Conservation (phyloP, 2,113 vertebrate species). For the Egretta garzetta region DNA sequence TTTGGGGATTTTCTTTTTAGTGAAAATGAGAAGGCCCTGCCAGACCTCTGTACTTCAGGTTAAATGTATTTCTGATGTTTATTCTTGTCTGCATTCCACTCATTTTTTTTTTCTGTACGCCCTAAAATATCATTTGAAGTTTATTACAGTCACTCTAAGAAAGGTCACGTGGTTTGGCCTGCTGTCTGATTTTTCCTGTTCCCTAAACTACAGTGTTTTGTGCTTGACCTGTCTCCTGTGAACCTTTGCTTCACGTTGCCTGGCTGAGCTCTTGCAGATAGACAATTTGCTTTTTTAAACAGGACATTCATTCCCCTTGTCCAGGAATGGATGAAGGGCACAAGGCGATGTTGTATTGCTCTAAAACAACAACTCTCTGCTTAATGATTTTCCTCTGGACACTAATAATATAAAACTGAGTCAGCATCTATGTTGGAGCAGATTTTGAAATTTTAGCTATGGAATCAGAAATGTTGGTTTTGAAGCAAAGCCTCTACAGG, state of each 20-base stretch:
- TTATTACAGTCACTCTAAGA: background rate
- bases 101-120: slow-evolving; percentile 21
- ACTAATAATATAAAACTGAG: background rate
- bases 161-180: background rate
- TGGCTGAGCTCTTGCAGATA: background rate
- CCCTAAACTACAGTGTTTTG: background rate
- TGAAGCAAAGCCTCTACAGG: background rate
- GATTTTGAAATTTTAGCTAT: background rate
- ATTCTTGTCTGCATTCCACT: slow-evolving; percentile 54
- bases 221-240: background rate
- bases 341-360: background rate
- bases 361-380: background rate
- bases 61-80: slow-evolving; percentile 43
- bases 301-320: background rate
- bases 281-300: background rate
- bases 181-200: background rate
- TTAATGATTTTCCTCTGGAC: background rate
- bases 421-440: background rate
- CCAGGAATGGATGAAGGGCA: background rate
- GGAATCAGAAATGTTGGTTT: background rate
- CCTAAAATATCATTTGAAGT: slow-evolving; percentile 51
- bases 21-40: background rate
- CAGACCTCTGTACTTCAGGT: slow-evolving; percentile 45
- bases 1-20: slow-evolving; percentile 16
- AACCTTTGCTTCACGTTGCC: background rate